Evolutionary conservation across 2,888 invertebrate species (phyloP), one percentile per base, ranked within the genome.

Genomic region (Tinea trinotella): DNA sequence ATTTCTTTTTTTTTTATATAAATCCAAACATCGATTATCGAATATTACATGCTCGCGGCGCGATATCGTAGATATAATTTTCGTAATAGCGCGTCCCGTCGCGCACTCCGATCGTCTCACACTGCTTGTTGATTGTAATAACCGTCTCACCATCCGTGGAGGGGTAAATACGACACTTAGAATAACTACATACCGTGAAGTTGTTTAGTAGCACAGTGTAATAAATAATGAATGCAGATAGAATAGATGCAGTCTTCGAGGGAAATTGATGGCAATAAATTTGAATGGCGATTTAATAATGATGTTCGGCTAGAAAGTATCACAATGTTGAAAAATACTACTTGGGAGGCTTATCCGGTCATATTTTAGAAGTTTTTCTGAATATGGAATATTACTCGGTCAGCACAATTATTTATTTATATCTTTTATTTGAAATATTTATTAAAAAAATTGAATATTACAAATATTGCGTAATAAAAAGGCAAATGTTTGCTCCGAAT

Each of bases 171-270:
- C 40, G 15, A 46, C 46, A 46, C 46, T 46, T 46, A 46, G 46
- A 19, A 46, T 19, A 46, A 19, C 46, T 46, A 46, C 19, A 46
- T 46, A 46, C 46, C 46, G 46, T 46, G 46, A 46, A 46, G 46
- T 46, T 46, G 46, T 46, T 46, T 46, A 19, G 46, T 46, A 46
- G 46, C 17, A 17, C 46, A 46, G 40, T 40, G 13, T 46, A 12
- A 46, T 46, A 46, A 46, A 46, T 19, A 46, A 19, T 19, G 18
- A 46, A 46, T 46, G 46, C 46, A 46, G 15, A 46, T 19, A 9
- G 6, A 46, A 19, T 46, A 46, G 17, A 46, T 19, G 46, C 46
- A 40, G 40, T 40, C 40, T 46, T 46, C 46, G 46, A 19, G 46
- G 46, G 19, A 46, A 46, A 46, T 46, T 46, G 46, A 19, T 46